Evolutionary conservation across 2,113 vertebrate species (phyloP).

Genomic region (Poeciliopsis retropinna): DNA sequence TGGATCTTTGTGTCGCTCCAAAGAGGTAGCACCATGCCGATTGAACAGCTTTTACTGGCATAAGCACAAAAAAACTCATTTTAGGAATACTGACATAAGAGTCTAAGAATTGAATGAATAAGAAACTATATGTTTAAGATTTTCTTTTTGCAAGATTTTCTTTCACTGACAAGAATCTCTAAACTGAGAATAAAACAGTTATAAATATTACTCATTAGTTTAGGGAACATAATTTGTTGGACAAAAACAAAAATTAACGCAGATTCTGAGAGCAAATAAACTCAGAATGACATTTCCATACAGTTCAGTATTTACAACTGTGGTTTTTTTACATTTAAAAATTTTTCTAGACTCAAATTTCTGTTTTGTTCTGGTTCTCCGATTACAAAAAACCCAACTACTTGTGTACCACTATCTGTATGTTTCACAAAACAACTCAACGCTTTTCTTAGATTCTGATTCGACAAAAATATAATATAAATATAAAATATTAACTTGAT

Average conservation of each 20-base stretch:
- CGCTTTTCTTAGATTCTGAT: too few relatives aligned
- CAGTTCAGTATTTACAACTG: not conserved
- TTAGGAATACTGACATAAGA: not conserved
- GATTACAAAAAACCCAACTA: not conserved
- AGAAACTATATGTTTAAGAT: not conserved
- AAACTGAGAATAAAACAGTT: not conserved
- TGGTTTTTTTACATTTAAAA: not conserved
- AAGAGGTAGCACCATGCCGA: conserved; percentile 96
- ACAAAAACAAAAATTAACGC: not conserved
- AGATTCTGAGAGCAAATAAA: not conserved
- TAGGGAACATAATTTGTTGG: not conserved
- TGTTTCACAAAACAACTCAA: not conserved
- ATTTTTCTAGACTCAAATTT: not conserved
- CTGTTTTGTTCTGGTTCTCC: not conserved
- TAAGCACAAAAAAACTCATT: not conserved
- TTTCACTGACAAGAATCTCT: not conserved
- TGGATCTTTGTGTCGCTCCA: conserved; percentile 99
- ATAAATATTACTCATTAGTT: not conserved
- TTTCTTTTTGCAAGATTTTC: not conserved
- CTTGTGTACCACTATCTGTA: not conserved
- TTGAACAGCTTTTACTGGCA: conserved; percentile 89
- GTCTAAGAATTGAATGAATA: not conserved
- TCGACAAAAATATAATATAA: too few relatives aligned
- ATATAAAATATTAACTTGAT: too few relatives aligned
- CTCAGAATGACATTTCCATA: not conserved